These are phyloP conservation scores for Ornithorhynchus anatinus DNA, from an alignment of 2,113 vertebrate species.

Conservation along the genomic window DNA sequence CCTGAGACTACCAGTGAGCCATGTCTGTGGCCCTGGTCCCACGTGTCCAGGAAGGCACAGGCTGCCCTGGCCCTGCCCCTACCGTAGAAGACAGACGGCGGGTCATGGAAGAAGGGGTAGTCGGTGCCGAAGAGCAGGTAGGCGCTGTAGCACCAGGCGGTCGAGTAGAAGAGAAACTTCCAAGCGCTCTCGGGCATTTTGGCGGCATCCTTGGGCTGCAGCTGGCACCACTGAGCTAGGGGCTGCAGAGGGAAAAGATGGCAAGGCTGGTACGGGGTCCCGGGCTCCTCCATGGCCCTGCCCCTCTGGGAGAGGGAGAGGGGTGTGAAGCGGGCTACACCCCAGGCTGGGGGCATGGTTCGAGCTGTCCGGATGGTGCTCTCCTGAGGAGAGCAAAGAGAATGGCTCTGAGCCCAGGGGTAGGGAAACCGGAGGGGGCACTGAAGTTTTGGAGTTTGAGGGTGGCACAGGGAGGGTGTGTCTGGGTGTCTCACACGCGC, in stretches of 20 bases:
- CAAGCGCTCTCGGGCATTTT: constrained; percentile 97
- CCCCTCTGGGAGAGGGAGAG: background rate
- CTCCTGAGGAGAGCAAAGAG: no score
- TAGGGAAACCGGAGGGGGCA: no score
- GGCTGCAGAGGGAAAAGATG: constrained; percentile 74
- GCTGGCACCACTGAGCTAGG: constrained; percentile 77
- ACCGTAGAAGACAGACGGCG: constrained; percentile 90
- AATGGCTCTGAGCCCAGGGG: no score
- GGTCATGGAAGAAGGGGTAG: constrained; percentile 93
- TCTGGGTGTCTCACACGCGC: no score
- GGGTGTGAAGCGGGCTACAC: background rate
- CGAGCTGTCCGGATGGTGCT: no score
- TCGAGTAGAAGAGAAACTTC: constrained; percentile 94
- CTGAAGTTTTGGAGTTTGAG: no score
- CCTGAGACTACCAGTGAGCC: no score
- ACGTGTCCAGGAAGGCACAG: background rate
- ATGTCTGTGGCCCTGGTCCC: background rate
- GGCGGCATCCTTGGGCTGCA: constrained; percentile 87
- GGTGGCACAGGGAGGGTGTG: no score
- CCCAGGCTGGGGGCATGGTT: background rate
- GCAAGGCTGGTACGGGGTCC: accelerated
- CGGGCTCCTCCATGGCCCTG: background rate
- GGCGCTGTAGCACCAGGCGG: constrained; percentile 88
- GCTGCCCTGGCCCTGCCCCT: constrained; percentile 32
- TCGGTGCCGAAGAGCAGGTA: constrained; percentile 92